These are phyloP conservation scores for Carabus problematicus DNA, from an alignment of 2,888 invertebrate species.

Conservation along the genomic window DNA sequence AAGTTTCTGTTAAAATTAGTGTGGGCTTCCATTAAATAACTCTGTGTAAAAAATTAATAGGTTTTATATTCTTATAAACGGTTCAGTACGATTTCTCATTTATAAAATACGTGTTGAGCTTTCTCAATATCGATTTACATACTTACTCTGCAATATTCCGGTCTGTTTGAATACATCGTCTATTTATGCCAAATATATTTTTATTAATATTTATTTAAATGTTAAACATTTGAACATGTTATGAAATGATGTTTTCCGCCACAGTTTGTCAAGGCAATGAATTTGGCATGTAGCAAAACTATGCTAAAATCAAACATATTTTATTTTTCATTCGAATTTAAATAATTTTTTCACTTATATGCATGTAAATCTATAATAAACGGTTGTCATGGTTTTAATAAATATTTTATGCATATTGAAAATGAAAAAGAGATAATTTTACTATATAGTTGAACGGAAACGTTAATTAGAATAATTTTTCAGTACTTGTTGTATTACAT, in stretches of 20 bases:
- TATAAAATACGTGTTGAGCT: conserved; percentile 16
- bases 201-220: conserved; percentile 27
- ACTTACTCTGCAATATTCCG: conserved; percentile 31
- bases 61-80: neutral
- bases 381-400: too few relatives aligned
- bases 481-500: neutral
- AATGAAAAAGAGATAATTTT: too few relatives aligned
- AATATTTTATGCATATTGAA: too few relatives aligned
- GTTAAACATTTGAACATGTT: conserved; percentile 9
- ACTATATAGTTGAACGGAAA: too few relatives aligned
- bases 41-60: conserved; percentile 15
- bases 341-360: too few relatives aligned
- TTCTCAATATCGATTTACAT: conserved; percentile 26
- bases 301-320: neutral
- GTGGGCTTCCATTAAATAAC: neutral
- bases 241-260: conserved; percentile 17
- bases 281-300: conserved; percentile 38
- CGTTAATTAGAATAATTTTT: too few relatives aligned
- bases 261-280: conserved; percentile 24
- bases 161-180: conserved; percentile 25
- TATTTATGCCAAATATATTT: conserved; percentile 27
- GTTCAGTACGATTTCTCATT: conserved; percentile 17
- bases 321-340: too few relatives aligned
- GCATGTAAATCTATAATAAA: too few relatives aligned
- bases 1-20: neutral